Evolutionary conservation across 2,888 invertebrate genomes (phyloP), one percentile per base, ranked within the genome.

Genomic region (Troilus luridus): DNA sequence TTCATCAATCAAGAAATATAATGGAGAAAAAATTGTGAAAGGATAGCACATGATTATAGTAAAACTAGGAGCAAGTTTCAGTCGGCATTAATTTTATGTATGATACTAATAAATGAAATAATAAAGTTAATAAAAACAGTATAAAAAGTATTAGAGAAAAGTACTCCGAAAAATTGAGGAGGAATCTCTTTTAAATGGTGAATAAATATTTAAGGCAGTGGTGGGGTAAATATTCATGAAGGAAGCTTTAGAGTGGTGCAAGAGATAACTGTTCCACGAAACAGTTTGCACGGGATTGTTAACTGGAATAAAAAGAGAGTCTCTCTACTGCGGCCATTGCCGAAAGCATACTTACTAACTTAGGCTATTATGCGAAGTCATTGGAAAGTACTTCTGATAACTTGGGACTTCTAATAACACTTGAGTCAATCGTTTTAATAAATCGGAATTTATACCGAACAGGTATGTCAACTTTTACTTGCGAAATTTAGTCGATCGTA

Each of bases 131-230:
- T 41, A 67, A 21, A 67, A 67, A 24, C 24, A 67, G 67, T 24
- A 24, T 24, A 14, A 67, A 67, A 67, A 77, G 27, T 17, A 77
- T 77, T 41, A 41, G 17, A 7, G 10, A 12, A 77, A 41, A 19
- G 27, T 1, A 14, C 27, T 6, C 9, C 17, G 41, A 77, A 77
- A 77, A 27, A 41, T 41, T 77, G 41, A 17, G 5, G 72, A 27
- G 27, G 41, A 77, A 77, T 77, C 72, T 14, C 17, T 77, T 77
- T 77, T 77, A 77, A 77, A 41, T 77, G 72, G 72, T 77, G 72
- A 77, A 77, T 77, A 77, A 77, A 77, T 77, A 77, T 77, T 77
- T 77, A 77, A 77, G 41, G 27, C 27, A 77, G 72, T 19, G 72
- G 27, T 77, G 27, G 72, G 41, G 72, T 77, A 77, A 77, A 77